A percentile compares a stretch with the other conserved stretches of the same genome.
Evolutionary conservation across 2,888 invertebrate genomes (phyloP).

Genomic region (Philereme vetulata): DNA sequence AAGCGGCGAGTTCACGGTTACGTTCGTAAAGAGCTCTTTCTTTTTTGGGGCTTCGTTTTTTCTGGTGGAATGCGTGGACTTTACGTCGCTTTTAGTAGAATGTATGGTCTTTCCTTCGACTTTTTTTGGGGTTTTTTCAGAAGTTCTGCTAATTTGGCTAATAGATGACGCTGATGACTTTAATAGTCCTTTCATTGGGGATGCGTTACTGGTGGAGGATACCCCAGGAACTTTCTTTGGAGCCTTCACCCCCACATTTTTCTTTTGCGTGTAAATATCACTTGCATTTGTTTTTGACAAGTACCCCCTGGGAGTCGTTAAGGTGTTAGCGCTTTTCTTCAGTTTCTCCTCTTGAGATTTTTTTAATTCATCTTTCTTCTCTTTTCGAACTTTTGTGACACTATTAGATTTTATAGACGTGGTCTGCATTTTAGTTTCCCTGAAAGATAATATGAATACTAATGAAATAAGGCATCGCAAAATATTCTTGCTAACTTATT

Average conservation of each 20-base stretch:
- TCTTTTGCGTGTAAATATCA: constrained; percentile 68
- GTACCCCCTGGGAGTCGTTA: constrained; percentile 61
- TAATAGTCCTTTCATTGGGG: constrained; percentile 64
- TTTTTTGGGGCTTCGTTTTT: constrained; percentile 44
- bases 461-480: not conserved
- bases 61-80: constrained; percentile 36
- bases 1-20: constrained; percentile 68
- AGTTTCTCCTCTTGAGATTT: constrained; percentile 56
- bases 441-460: not conserved
- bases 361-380: constrained; percentile 54
- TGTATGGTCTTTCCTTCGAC: constrained; percentile 26
- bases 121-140: constrained; percentile 36
- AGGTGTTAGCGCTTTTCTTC: constrained; percentile 51
- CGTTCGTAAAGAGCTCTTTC: constrained; percentile 52
- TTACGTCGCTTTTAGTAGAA: constrained; percentile 36
- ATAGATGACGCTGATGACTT: constrained; percentile 63
- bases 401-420: constrained; percentile 41
- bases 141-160: constrained; percentile 45
- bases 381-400: constrained; percentile 45
- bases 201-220: constrained; percentile 44
- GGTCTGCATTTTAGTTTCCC: constrained; percentile 44
- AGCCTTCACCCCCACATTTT: constrained; percentile 48
- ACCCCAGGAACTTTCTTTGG: constrained; percentile 54
- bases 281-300: constrained; percentile 58
- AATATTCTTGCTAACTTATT: constrained; percentile 3